phyloP scores from a whole-genome alignment of 2,888 invertebrate genomes.

The Kryphioiulus occultus region DNA sequence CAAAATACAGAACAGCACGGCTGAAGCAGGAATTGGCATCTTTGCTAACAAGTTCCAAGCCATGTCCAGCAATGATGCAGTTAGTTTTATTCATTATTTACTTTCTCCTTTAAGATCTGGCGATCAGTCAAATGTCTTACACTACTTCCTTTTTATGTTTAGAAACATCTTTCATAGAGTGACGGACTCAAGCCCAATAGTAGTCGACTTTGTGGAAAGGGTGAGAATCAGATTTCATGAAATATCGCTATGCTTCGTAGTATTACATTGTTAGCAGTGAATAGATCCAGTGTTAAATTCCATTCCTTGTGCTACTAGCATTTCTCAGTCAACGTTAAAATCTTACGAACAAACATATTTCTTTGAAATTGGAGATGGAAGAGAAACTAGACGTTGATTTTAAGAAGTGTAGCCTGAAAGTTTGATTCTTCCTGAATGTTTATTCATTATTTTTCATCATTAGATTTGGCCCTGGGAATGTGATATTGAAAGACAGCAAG shows the following conservation, averaged over 20 bases:
- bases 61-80: conserved; percentile 40
- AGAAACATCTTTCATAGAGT: conserved; percentile 45
- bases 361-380: neutral
- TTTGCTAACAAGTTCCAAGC: conserved; percentile 31
- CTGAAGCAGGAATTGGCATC: conserved; percentile 47
- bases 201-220: conserved; percentile 40
- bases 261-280: no score
- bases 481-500: neutral
- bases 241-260: neutral
- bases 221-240: neutral
- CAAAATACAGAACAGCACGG: conserved; percentile 13
- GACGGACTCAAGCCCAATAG: neutral
- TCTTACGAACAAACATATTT: no score
- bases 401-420: neutral
- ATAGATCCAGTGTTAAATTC: no score
- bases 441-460: neutral
- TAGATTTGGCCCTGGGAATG: conserved; percentile 45
- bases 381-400: neutral
- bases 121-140: neutral
- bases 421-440: neutral
- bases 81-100: neutral
- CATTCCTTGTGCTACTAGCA: neutral
- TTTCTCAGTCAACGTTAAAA: no score
- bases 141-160: neutral
- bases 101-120: neutral